Conservation (phyloP, 2,797 vertebrate species). For the Anguilla megastoma region DNA sequence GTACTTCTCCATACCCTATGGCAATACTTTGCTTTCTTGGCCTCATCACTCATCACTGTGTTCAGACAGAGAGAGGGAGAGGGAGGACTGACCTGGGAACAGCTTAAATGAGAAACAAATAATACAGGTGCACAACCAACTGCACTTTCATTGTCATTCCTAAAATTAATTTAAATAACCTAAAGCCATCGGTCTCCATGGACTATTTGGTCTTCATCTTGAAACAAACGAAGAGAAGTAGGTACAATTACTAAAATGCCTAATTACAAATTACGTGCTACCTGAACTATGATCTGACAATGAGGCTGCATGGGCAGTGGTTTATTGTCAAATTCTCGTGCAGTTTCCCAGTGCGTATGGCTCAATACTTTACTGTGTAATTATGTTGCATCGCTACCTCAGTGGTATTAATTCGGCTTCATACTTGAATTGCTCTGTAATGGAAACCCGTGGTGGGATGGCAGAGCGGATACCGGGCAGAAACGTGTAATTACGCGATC, state of each 20-base stretch:
- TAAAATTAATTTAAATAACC: background rate
- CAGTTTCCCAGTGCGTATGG: background rate
- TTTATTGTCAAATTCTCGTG: background rate
- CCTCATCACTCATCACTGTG: too few species aligned
- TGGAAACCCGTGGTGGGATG: background rate
- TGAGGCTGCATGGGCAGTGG: background rate
- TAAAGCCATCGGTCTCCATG: background rate
- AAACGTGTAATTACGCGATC: background rate
- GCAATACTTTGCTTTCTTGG: too few species aligned
- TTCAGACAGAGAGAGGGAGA: too few species aligned
- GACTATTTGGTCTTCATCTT: background rate
- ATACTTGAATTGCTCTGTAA: conserved; percentile 11
- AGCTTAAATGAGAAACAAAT: too few species aligned
- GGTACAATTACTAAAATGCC: background rate
- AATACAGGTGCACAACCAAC: background rate
- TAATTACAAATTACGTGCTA: background rate
- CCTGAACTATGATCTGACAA: background rate
- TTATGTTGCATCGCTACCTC: background rate
- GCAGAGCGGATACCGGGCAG: background rate
- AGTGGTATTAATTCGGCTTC: conserved; percentile 5
- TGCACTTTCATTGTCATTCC: background rate
- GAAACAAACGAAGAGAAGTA: background rate
- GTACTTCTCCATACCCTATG: too few species aligned
- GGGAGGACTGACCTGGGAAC: too few species aligned
- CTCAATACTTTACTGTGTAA: background rate